Percentiles rank a stretch among this genome's conserved stretches.
phyloP scores from a whole-genome alignment of 1,140 invertebrate genomes.

The Nasonia longicornis region DNA sequence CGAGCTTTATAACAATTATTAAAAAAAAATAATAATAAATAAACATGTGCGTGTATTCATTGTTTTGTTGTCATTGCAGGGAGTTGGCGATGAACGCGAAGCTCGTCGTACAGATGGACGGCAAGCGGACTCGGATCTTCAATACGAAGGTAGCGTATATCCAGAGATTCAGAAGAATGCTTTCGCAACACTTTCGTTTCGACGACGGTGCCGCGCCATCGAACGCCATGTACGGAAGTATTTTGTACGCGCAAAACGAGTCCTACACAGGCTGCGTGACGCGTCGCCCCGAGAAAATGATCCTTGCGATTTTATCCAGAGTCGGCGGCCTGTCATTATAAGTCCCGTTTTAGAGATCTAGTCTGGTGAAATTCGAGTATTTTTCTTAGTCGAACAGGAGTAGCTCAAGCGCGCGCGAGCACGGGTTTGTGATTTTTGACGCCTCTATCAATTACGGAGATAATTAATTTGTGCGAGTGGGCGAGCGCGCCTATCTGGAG shows the following conservation, averaged over 20 bases:
- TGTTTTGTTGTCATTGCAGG: conserved; percentile 70
- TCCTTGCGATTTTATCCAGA: neutral
- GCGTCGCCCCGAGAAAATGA: neutral
- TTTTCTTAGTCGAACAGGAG: neutral
- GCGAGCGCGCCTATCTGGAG: neutral
- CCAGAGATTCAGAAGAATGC: conserved; percentile 14
- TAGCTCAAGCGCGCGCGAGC: too few species aligned
- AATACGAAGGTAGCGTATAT: conserved; percentile 78
- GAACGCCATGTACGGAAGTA: conserved; percentile 13
- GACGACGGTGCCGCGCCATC: neutral
- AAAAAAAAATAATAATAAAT: neutral
- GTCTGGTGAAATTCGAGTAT: neutral
- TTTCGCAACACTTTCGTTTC: conserved; percentile 15
- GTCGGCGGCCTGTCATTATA: neutral
- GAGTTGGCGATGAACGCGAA: conserved; percentile 86
- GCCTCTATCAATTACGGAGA: neutral
- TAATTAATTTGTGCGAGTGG: neutral
- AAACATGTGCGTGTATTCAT: too few species aligned
- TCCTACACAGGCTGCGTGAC: neutral
- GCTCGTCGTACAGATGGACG: conserved; percentile 88
- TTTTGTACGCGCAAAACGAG: neutral
- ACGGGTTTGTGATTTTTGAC: neutral
- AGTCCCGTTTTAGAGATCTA: conserved; percentile 1
- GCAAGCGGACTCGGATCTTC: conserved; percentile 84
- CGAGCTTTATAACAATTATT: neutral